Evolutionary conservation across 2,888 invertebrate genomes (phyloP).

Genomic region (Pterostichus niger): DNA sequence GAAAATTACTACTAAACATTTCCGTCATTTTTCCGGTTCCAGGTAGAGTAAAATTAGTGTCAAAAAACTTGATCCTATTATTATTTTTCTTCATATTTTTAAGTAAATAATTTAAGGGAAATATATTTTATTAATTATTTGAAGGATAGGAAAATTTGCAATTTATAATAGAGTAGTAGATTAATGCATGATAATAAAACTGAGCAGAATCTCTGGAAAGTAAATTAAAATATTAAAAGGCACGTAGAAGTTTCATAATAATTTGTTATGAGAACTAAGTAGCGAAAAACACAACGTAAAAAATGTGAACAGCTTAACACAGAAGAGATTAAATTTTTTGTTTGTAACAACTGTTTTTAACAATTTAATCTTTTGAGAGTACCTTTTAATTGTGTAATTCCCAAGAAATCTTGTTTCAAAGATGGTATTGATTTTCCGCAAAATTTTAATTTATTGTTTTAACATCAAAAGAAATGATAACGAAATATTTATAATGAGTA

Average conservation of each 20-base stretch:
- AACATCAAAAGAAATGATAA: constrained; percentile 33
- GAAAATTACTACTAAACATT: no score
- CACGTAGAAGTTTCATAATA: constrained; percentile 45
- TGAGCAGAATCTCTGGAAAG: constrained; percentile 10
- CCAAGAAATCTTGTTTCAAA: background rate
- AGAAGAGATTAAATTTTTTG: constrained; percentile 60
- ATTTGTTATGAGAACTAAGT: constrained; percentile 46
- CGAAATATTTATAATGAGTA: constrained; percentile 28
- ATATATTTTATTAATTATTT: no score
- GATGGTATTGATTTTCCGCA: constrained; percentile 7
- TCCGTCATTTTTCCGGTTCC: no score
- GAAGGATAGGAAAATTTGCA: no score
- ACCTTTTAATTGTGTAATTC: constrained; percentile 56
- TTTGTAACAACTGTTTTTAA: constrained; percentile 59
- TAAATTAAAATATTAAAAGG: constrained; percentile 43
- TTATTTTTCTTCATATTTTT: no score
- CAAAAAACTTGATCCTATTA: no score
- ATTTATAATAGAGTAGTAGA: background rate
- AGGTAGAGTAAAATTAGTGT: no score
- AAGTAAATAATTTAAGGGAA: no score
- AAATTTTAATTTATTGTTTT: constrained; percentile 32
- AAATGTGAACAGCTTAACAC: constrained; percentile 57
- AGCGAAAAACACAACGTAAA: constrained; percentile 52
- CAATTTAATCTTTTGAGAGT: constrained; percentile 55
- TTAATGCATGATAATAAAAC: constrained; percentile 32